Conservation (phyloP, 2,797 vertebrate species). For the Falco berigora region DNA sequence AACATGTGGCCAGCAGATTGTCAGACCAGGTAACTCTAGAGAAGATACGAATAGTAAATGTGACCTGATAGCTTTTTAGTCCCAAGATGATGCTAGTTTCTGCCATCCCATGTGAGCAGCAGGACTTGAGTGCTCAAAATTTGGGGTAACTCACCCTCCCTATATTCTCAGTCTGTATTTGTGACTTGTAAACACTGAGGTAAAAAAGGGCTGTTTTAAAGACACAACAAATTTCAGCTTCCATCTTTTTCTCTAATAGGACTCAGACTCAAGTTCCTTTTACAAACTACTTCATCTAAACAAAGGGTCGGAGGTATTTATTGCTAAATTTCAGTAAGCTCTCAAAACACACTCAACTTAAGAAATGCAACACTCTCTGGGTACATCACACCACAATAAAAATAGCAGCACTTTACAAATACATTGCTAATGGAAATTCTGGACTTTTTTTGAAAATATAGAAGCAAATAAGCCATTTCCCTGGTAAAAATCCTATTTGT, state of each 20-base stretch:
- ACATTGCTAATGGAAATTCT: background rate
- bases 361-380: background rate
- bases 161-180: background rate
- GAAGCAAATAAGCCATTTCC: background rate
- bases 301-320: background rate
- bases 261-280: background rate
- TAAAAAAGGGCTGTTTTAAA: background rate
- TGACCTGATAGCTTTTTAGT: background rate
- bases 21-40: constrained; percentile 82
- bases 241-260: background rate
- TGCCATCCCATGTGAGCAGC: background rate
- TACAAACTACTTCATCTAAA: background rate
- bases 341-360: background rate
- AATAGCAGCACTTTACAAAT: background rate
- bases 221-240: background rate
- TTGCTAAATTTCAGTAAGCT: background rate
- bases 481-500: background rate
- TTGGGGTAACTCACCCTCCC: background rate
- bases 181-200: background rate
- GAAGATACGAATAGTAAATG: background rate
- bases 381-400: background rate
- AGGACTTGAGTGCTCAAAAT: background rate
- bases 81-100: background rate
- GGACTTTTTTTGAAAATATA: background rate
- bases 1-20: constrained; percentile 84